Base-by-base conservation (phyloP, 1,140 invertebrate genomes). In the Lordiphosa collinella region DNA sequence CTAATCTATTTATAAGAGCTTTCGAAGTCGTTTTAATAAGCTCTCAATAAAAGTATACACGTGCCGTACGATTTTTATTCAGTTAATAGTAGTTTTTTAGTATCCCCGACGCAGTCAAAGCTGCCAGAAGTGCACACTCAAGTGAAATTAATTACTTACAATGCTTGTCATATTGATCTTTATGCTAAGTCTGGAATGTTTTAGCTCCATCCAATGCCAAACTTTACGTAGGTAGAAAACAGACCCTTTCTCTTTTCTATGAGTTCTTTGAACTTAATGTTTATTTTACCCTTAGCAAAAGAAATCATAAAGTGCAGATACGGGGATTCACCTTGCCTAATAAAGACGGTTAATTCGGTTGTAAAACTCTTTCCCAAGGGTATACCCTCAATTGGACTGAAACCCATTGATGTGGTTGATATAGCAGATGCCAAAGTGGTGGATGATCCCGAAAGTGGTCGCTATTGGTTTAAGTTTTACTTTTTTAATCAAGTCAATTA, bases 251-350 rank as follows among this genome's bases (percentile, higher is more conserved):
- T n/a, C 3, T 13, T 5, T 11, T 3, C 4, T 18, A 18, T 18
- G 18, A 18, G 0, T 14, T 9, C 7, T 47, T 5, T 11, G 41
- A 25, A 29, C 0, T 12, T 0, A n/a, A 7, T 0, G 3, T 48
- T 4, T 5, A 9, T 34, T 1, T 36, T 9, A 25, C 40, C 8
- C 7, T 8, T 7, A 76, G 72, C 72, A 11, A 46, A 48, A 12
- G 18, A 47, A 9, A 16, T 76, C 1, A 53, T 53, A 6, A 78
- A 76, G 34, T 78, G 73, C 10, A 67, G 46, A n/a, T 78, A 55
- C 12, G 72, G 72, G 10, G 56, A 70, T 18, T n/a, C 16, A 10
- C 37, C 44, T 16, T 71, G 67, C 16, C 34, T 67, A 5, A 18
- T 50, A 5, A 11, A 34, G 4, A 62, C 34, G 5, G 50, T 67